Conservation (phyloP, 2,888 invertebrate genomes). For the Eristalis intricaria region DNA sequence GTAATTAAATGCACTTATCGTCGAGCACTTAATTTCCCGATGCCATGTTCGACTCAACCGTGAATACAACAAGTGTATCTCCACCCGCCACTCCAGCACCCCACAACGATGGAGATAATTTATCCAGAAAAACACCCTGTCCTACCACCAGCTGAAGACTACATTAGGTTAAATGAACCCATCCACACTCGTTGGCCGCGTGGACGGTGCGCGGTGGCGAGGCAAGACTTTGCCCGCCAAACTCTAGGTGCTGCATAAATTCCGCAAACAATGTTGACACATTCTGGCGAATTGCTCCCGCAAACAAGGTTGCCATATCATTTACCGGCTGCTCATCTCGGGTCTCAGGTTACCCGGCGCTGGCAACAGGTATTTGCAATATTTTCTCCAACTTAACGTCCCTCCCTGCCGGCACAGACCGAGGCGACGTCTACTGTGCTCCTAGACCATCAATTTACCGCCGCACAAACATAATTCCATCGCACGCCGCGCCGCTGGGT, state of each 20-base stretch:
- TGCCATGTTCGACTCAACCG: background rate
- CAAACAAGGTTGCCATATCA: conserved; percentile 40
- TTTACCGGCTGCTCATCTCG: conserved; percentile 43
- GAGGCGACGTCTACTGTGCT: background rate
- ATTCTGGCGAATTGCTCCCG: conserved; percentile 35
- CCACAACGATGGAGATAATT: background rate
- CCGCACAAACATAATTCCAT: conserved; percentile 24
- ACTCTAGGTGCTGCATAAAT: conserved; percentile 50
- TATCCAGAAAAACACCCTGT: conserved; percentile 5
- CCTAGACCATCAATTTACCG: conserved; percentile 26
- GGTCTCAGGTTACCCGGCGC: conserved; percentile 41
- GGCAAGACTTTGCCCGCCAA: conserved; percentile 21
- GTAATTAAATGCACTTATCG: background rate
- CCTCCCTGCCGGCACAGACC: background rate
- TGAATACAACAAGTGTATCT: background rate
- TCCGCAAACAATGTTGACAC: conserved; percentile 46
- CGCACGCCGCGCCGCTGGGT: background rate
- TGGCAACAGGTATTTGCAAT: conserved; percentile 48
- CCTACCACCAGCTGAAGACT: background rate
- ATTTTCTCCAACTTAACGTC: conserved; percentile 55
- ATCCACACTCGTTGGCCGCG: background rate
- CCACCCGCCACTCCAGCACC: background rate
- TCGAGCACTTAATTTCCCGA: background rate
- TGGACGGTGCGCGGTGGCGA: background rate
- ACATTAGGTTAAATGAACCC: conserved; percentile 40